A percentile compares a stretch with the other conserved stretches of the same genome.
phyloP scores from a whole-genome alignment of 2,113 vertebrate species.

The Okapia johnstoni region DNA sequence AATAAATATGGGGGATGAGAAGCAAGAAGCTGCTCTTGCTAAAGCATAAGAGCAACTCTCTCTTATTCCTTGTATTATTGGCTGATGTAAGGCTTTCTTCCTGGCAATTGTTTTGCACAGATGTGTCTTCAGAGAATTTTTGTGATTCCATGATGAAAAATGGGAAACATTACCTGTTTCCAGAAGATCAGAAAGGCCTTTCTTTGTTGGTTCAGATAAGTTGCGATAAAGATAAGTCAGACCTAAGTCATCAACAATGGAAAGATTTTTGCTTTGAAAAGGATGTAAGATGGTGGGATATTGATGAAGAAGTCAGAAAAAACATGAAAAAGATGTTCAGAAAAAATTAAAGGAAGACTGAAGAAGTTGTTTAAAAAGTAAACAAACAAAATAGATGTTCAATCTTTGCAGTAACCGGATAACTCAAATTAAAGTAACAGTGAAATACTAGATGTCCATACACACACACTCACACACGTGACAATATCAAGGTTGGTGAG shows the following conservation, averaged over 20 bases:
- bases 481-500: not conserved
- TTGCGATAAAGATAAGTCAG: not conserved
- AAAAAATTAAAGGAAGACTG: not conserved
- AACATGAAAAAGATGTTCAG: not conserved
- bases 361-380: not conserved
- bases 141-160: slow-evolving; percentile 5
- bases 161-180: not conserved
- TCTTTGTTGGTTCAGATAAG: not conserved
- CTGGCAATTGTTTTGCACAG: not conserved
- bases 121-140: not conserved
- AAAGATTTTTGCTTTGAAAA: not conserved
- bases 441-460: not conserved
- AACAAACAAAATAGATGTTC: not conserved
- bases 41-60: not conserved
- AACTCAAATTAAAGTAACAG: not conserved
- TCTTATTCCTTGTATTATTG: not conserved
- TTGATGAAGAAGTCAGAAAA: not conserved
- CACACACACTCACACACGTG: not conserved
- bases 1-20: not conserved
- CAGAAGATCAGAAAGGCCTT: not conserved
- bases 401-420: not conserved
- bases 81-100: not conserved
- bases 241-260: not conserved
- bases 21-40: not conserved
- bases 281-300: not conserved